Evolutionary conservation across 2,888 invertebrate species (phyloP).

Genomic region (Zhuqinia jingwanae): DNA sequence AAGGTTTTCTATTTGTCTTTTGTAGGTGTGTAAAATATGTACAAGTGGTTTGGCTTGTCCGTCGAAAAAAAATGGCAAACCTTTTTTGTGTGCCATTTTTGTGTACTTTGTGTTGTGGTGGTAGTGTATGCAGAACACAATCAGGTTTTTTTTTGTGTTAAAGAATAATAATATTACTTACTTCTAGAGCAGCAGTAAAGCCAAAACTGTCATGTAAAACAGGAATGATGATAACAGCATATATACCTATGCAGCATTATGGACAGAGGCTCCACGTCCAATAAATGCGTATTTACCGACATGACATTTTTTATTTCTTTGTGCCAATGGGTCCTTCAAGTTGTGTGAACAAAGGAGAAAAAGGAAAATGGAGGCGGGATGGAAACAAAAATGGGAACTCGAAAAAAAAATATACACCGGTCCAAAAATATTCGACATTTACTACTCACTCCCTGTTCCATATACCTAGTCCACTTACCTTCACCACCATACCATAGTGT

Average conservation of each 20-base stretch:
- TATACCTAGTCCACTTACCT: too few species aligned
- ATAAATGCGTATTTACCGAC: conserved; percentile 6
- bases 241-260: too few species aligned
- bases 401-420: conserved; percentile 23
- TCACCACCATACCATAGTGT: too few species aligned
- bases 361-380: too few species aligned
- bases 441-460: background rate
- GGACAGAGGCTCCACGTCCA: background rate
- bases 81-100: too few species aligned
- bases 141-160: background rate
- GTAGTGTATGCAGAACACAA: background rate
- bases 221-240: background rate
- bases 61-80: background rate
- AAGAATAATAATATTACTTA: background rate
- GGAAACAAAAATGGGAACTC: background rate
- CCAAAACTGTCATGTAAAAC: conserved; percentile 4
- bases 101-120: too few species aligned
- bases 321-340: background rate
- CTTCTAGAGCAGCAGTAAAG: background rate
- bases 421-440: background rate
- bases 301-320: conserved; percentile 28
- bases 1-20: background rate
- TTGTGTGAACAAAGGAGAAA: background rate
- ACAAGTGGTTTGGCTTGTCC: conserved; percentile 13
- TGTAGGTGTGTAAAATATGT: too few species aligned